Conservation (phyloP, 2,797 vertebrate genomes). For the Vireo griseus region DNA sequence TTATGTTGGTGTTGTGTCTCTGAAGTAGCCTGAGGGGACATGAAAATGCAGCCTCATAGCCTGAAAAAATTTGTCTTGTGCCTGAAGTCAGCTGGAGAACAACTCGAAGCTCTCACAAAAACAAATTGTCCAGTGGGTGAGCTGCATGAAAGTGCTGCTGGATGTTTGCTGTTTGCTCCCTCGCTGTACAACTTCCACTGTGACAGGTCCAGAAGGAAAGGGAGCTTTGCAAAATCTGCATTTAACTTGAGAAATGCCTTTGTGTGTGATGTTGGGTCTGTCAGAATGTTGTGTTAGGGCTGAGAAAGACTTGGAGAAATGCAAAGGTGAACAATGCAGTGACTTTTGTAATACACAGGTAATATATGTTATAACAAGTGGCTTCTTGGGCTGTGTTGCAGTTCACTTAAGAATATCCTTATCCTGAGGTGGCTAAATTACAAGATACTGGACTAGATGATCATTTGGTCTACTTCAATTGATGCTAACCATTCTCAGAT, state of each 20-base stretch:
- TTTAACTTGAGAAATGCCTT: background rate
- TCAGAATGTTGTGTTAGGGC: background rate
- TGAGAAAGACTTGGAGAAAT: background rate
- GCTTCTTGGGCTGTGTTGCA: background rate
- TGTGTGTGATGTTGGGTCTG: background rate
- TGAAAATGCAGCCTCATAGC: background rate
- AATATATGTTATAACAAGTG: fast-evolving
- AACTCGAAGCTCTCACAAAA: background rate
- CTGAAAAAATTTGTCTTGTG: background rate
- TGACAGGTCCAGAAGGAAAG: background rate
- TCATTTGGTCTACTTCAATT: background rate
- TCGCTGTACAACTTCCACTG: fast-evolving
- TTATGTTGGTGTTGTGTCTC: background rate
- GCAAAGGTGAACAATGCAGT: background rate
- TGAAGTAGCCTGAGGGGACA: background rate
- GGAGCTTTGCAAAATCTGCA: background rate
- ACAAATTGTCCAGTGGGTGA: background rate
- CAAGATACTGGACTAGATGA: background rate
- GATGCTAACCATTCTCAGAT: background rate
- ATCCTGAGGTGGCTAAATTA: background rate
- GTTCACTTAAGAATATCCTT: background rate
- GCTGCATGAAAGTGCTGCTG: background rate
- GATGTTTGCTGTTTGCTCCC: background rate
- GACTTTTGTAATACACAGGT: background rate
- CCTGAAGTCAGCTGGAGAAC: background rate